Base-by-base conservation (phyloP, 2,113 vertebrate species). In the Gallinago jamesoni region DNA sequence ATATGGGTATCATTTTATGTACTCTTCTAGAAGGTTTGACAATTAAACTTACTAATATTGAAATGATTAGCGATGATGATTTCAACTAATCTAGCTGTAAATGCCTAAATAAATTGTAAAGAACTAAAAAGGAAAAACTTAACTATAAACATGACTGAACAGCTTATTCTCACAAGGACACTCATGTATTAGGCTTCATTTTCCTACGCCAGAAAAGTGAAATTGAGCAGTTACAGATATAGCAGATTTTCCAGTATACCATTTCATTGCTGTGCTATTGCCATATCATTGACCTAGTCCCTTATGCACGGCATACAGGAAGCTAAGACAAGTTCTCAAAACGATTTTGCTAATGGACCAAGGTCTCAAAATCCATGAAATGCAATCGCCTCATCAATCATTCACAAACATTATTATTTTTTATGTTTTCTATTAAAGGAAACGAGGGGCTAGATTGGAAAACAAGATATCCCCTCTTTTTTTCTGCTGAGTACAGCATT, bases 331-430 rank as follows among this genome's bases (percentile, higher is more conserved):
- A 92, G 77, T 82, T 78, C 74, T 94, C 73, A 62, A 84, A 96
- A 45, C 55, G 19, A 97, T 97, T 97, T 91, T 85, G 89, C 93
- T 98, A 97, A 97, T 97, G 94, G 95, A 94, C 89, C 89, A 85
- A 96, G 82, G 70, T 87, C 82, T 98, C 92, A 89, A 96, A 96
- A 97, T 95, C 95, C 97, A 90, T 97, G 95, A 96, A 97, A 97
- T 84, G 83, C 91, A 96, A 98, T 98, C 96, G 94, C 76, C 91
- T 97, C 96, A 98, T 98, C 96, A 90, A 97, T 98, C 98, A 97
- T 95, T 97, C 93, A 86, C 81, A 84, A 80, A 91, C 93, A 92
- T 96, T 74, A 94, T 95, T 76, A 96, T 92, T 90, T 97, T 97
- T 96, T 57, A 81, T 93, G 92, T 95, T 77, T 94, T 96, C 92